Evolutionary conservation across 2,113 vertebrate genomes (phyloP).

Genomic region (Ia io): DNA sequence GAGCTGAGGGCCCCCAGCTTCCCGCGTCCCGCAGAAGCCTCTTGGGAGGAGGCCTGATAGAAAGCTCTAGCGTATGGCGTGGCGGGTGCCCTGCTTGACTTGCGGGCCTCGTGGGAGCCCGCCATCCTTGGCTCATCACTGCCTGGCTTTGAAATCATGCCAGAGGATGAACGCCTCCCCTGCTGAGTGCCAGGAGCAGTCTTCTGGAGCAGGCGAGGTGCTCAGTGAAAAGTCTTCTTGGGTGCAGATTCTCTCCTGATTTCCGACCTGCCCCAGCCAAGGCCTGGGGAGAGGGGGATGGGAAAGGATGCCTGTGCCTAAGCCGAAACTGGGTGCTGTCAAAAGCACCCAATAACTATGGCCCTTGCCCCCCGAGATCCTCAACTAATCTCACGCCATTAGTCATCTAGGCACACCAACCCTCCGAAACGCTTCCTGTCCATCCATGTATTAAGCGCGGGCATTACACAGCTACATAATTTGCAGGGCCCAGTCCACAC

Average conservation of each 20-base stretch:
- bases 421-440: neutral
- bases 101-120: constrained; percentile 33
- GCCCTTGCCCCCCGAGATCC: neutral
- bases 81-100: neutral
- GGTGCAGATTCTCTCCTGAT: neutral
- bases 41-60: neutral
- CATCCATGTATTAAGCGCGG: rapidly evolving
- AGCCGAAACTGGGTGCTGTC: neutral
- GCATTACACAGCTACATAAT: neutral
- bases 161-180: neutral
- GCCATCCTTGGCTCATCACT: neutral
- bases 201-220: neutral
- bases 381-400: neutral
- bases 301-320: neutral
- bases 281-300: neutral
- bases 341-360: neutral
- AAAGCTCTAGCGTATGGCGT: neutral
- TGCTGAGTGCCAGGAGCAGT: neutral
- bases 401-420: neutral
- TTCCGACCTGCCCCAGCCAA: neutral
- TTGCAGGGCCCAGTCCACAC: neutral
- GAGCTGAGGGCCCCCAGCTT: neutral
- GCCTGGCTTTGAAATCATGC: constrained; percentile 31
- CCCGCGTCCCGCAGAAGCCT: neutral
- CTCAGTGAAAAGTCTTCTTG: neutral